A percentile compares a stretch with the other conserved stretches of the same genome.
Conservation (phyloP, 2,113 vertebrate species). For the Carassius auratus region DNA sequence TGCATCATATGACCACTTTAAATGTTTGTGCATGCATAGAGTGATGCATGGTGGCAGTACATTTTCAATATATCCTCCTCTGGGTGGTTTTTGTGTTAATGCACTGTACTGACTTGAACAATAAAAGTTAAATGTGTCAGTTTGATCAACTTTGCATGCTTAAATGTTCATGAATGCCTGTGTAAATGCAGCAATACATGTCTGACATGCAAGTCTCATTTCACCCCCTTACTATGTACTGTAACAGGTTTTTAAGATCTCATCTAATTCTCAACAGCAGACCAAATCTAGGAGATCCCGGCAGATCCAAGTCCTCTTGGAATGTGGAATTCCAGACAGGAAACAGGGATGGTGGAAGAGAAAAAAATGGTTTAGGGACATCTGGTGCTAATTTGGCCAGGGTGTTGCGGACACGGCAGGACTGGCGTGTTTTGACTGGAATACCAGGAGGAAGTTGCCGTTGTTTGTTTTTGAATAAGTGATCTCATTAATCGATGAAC, state of each 20-base stretch:
- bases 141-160: background rate
- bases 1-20: no score
- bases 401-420: conserved; percentile 70
- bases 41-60: no score
- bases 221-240: conserved; percentile 25
- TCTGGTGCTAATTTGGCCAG: conserved; percentile 79
- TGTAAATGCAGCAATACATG: background rate
- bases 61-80: no score
- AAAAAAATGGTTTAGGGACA: conserved; percentile 72
- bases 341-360: conserved; percentile 61
- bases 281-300: conserved; percentile 23
- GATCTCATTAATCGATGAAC: conserved; percentile 69
- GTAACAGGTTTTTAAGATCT: conserved; percentile 12
- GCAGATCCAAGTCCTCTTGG: conserved; percentile 40
- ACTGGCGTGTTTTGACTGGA: conserved; percentile 81
- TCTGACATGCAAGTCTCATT: conserved; percentile 3
- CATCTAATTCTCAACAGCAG: conserved; percentile 13
- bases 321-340: conserved; percentile 63
- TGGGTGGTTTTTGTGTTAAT: no score
- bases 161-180: background rate
- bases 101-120: no score
- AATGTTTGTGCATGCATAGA: background rate
- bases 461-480: conserved; percentile 78
- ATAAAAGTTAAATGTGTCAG: background rate
- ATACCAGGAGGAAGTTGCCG: conserved; percentile 69